Conservation (phyloP, 92 coral and sea anemone genomes). For the Phenganax subtilis region DNA sequence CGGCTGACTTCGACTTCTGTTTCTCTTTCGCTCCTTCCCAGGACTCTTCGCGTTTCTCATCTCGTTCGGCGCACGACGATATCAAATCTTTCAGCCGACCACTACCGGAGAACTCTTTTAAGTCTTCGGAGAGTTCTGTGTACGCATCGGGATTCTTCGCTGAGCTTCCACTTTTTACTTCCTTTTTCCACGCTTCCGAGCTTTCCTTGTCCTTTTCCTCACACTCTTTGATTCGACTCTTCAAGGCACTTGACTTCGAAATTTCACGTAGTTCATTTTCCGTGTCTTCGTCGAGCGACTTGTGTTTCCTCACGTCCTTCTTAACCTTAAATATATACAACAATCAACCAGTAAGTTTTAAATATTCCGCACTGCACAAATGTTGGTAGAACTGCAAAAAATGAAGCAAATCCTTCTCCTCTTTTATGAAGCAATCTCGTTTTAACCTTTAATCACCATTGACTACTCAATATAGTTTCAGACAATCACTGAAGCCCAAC, state of each 20-base stretch:
- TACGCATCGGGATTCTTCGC: conserved; percentile 15
- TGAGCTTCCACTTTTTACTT: not conserved
- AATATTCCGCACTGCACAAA: too few relatives aligned
- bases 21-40: conserved; percentile 19
- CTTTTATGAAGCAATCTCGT: too few relatives aligned
- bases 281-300: conserved; percentile 28
- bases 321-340: not conserved
- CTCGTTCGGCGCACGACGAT: conserved; percentile 26
- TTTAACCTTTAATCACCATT: too few relatives aligned
- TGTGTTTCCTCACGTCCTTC: conserved; percentile 27
- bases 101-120: conserved; percentile 11
- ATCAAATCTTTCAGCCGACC: conserved; percentile 19
- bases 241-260: conserved; percentile 21
- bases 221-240: conserved; percentile 33
- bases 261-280: conserved; percentile 28
- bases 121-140: not conserved
- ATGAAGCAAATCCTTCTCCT: too few relatives aligned
- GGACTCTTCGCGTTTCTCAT: conserved; percentile 12
- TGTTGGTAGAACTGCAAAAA: too few relatives aligned
- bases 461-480: too few relatives aligned
- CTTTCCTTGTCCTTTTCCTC: conserved; percentile 35
- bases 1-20: conserved; percentile 6
- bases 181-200: conserved; percentile 22
- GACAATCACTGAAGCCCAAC: too few relatives aligned
- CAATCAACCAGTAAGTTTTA: too few relatives aligned